Evolutionary conservation across 2,888 invertebrate species (phyloP).

Genomic region (Cartodere bifasciata): DNA sequence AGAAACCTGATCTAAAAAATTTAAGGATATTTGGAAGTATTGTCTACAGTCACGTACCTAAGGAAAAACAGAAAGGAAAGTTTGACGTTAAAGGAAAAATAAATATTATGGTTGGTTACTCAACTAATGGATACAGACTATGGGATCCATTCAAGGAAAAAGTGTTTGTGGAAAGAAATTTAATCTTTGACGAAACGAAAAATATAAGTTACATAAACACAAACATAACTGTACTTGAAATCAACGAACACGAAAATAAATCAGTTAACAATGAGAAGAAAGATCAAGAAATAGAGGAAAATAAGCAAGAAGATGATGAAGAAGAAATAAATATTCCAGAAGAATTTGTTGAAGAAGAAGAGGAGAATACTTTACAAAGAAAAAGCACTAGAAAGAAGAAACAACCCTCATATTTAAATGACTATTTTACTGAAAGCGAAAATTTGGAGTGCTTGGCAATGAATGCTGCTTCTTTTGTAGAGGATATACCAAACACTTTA

Average conservation of each 20-base stretch:
- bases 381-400: conserved; percentile 3
- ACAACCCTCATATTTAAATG: conserved; percentile 1
- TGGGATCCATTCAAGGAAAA: conserved; percentile 4
- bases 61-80: conserved; percentile 13
- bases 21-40: conserved; percentile 15
- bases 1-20: conserved; percentile 15
- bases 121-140: conserved; percentile 3
- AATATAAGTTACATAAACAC: too few relatives aligned
- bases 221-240: conserved; percentile 3
- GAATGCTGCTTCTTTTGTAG: conserved; percentile 11
- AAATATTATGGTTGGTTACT: conserved; percentile 7
- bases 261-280: neutral
- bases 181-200: conserved; percentile 17
- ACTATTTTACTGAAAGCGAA: conserved; percentile 3
- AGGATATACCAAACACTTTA: conserved; percentile 11
- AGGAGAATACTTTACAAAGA: neutral
- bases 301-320: too few relatives aligned
- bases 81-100: conserved; percentile 14
- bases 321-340: too few relatives aligned
- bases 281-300: conserved; percentile 1
- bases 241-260: conserved; percentile 4
- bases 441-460: conserved; percentile 8
- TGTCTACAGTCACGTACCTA: conserved; percentile 14
- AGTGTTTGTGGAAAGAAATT: neutral
- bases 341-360: too few relatives aligned